A percentile compares a stretch with the other conserved stretches of the same genome.
Evolutionary conservation across 92 coral and sea anemone species (phyloP).

Genomic region (Epizoanthus rinbou): DNA sequence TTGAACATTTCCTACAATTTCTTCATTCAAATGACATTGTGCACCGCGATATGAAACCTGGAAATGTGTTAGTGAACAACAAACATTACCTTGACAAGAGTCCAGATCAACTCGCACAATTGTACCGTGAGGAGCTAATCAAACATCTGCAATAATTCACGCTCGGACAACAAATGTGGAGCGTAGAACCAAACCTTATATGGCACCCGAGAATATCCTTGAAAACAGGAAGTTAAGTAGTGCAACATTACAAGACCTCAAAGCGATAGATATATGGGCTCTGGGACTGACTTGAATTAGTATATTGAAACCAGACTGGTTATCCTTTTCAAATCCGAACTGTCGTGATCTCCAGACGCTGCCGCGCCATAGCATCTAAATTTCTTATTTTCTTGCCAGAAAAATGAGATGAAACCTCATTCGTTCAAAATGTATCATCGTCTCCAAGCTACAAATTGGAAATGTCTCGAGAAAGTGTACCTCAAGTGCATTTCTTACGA

Average conservation of each 20-base stretch:
- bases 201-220: conserved; percentile 21
- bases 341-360: not conserved
- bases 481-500: not conserved
- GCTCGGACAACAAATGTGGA: conserved; percentile 26
- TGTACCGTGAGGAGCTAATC: not conserved
- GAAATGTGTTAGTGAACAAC: conserved; percentile 53
- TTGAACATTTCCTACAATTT: conserved; percentile 40
- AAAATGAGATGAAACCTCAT: not conserved
- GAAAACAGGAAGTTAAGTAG: not conserved
- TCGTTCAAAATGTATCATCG: not conserved
- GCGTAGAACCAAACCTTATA: conserved; percentile 23
- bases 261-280: conserved; percentile 36
- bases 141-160: conserved; percentile 19
- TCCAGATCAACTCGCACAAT: not conserved
- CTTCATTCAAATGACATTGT: conserved; percentile 49
- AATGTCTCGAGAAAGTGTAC: not conserved
- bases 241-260: conserved; percentile 18
- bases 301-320: conserved; percentile 23
- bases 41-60: conserved; percentile 57
- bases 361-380: not conserved
- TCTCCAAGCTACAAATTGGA: not conserved
- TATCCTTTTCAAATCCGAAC: conserved; percentile 23
- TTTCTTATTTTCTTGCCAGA: not conserved
- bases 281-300: conserved; percentile 24
- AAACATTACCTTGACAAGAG: conserved; percentile 35